Evolutionary conservation across 2,113 vertebrate genomes (phyloP), one percentile per base, ranked within the genome.

Genomic region (Leptobrachium leishanense): DNA sequence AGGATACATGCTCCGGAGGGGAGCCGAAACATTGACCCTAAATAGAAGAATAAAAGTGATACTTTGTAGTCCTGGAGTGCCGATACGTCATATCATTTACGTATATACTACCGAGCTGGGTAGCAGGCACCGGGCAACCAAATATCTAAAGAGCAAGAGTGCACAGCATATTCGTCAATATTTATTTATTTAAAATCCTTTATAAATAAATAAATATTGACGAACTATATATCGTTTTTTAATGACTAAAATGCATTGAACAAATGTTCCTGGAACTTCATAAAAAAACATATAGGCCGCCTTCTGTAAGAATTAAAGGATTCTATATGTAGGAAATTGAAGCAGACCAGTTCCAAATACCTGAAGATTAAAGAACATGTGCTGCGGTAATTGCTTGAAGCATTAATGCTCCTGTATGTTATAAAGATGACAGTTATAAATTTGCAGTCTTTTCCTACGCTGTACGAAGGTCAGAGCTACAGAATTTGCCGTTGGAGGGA

Each of bases 391-490:
- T 70, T 46, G 68, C 72, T 74, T 72, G 39, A 67, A 80, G 53
- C 78, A 74, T 68, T 41, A 68, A 72, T 74, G 78, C 42, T 75
- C 75, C 74, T 81, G 66, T 69, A 70, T 63, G 75, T 31, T 67
- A 81, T 81, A 81, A 82, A 85, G 83, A 85, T 44, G 83, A 75
- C 57, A 68, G 42, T 3, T 70, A 75, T 68, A 72, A 80, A 84
- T 82, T 84, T 59, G 3, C 64, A 79, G 72, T 68, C 72, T 75
- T 85, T 84, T 83, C 82, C 78, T 78, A 42, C 68, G 50, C 1
- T 2, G 6, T 15, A 0, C 10, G 43, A 85, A 84, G 85, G 83
- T 83, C 84, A 82, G 20, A 0, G 2, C 42, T 63, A 65, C 0
- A 46, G 41, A 62, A 46, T 76, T 31, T 31, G 20, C 20, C 20